Conservation (phyloP, 2,888 invertebrate species). For the Cheilosia variabilis region DNA sequence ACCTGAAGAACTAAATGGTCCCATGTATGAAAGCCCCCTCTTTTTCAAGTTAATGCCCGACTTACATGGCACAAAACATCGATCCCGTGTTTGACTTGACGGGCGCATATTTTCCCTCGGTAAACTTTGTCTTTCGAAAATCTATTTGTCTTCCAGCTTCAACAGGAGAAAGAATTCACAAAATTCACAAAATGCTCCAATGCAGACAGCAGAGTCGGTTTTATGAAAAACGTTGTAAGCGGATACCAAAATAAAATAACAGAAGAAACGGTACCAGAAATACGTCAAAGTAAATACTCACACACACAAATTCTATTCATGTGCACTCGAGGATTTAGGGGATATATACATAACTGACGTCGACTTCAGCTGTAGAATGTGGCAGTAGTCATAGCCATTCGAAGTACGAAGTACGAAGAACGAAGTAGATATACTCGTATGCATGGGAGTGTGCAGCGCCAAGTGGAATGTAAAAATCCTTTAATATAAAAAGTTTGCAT, state of each 20-base stretch:
- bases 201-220: constrained; percentile 46
- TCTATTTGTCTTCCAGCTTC: constrained; percentile 52
- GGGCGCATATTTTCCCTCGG: background rate
- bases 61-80: constrained; percentile 1
- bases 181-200: constrained; percentile 25
- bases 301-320: constrained; percentile 25
- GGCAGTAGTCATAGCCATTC: constrained; percentile 19
- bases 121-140: constrained; percentile 44
- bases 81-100: constrained; percentile 28
- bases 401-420: too few relatives aligned
- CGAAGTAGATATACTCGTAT: background rate
- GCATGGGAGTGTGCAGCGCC: background rate
- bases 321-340: constrained; percentile 55
- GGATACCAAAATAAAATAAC: background rate
- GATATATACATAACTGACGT: constrained; percentile 9
- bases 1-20: too few relatives aligned
- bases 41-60: constrained; percentile 2
- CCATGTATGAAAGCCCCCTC: too few relatives aligned
- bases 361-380: background rate
- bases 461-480: constrained; percentile 55
- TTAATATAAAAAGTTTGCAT: constrained; percentile 67
- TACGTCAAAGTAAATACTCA: constrained; percentile 57
- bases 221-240: constrained; percentile 20
- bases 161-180: background rate
- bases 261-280: constrained; percentile 3